These are phyloP conservation scores for Elachura formosa DNA, from an alignment of 2,113 vertebrate genomes.

Conservation along the genomic window DNA sequence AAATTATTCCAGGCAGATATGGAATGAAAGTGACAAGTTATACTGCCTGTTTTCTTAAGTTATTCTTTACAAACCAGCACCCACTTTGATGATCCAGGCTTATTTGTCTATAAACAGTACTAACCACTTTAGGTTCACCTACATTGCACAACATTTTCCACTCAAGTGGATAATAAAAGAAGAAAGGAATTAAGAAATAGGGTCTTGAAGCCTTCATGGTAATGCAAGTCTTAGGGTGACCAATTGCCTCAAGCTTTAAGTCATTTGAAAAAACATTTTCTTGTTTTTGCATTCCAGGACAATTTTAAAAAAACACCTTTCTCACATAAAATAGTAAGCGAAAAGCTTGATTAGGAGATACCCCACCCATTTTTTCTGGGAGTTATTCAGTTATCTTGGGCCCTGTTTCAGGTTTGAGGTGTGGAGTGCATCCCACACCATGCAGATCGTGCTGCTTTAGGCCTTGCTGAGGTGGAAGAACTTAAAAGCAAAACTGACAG, in stretches of 20 bases:
- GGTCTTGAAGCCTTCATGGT: not conserved
- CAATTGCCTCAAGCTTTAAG: not conserved
- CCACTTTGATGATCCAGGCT: not conserved
- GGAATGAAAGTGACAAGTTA: not conserved
- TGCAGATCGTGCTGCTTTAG: not conserved
- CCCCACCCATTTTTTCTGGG: not conserved
- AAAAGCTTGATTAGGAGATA: not conserved
- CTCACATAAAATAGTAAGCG: not conserved
- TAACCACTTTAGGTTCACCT: not conserved
- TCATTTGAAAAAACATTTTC: not conserved
- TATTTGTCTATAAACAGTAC: not conserved
- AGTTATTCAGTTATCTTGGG: not conserved
- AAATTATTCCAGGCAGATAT: not conserved
- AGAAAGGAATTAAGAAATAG: not conserved
- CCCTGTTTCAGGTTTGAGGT: not conserved
- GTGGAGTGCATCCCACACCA: accelerated
- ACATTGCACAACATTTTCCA: not conserved
- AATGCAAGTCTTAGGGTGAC: not conserved
- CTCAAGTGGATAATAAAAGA: not conserved
- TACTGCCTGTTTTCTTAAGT: not conserved
- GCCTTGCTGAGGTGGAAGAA: not conserved
- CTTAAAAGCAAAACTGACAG: not conserved
- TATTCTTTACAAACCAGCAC: not conserved
- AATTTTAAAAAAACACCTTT: not conserved
- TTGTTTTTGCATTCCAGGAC: not conserved